Evolutionary conservation across 2,797 vertebrate genomes (phyloP).

Genomic region (Eulemur coronatus): DNA sequence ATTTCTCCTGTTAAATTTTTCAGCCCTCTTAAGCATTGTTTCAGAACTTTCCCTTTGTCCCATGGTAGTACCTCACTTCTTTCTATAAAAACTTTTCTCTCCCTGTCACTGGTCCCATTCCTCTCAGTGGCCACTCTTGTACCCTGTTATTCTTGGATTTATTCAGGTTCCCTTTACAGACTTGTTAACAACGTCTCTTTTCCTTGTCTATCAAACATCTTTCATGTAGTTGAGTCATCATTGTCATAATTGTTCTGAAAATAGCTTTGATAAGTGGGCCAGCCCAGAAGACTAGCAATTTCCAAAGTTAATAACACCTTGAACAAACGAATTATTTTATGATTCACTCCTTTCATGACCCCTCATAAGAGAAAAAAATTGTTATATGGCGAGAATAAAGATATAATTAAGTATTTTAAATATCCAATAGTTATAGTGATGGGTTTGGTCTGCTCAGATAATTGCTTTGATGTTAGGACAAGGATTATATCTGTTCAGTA

Average conservation of each 20-base stretch:
- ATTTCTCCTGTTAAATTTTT: neutral
- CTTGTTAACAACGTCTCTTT: neutral
- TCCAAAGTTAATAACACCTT: conserved; percentile 53
- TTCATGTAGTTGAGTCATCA: neutral
- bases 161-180: neutral
- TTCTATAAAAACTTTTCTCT: neutral
- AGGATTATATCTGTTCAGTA: neutral
- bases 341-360: conserved; percentile 58
- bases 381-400: conserved; percentile 2
- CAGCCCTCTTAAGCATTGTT: neutral
- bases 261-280: conserved; percentile 15
- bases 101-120: neutral
- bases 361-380: conserved; percentile 47
- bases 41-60: neutral
- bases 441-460: conserved; percentile 23
- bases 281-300: conserved; percentile 50
- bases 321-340: conserved; percentile 67
- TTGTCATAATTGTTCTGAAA: conserved; percentile 52
- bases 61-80: neutral
- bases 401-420: conserved; percentile 48
- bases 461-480: conserved; percentile 47
- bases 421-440: neutral
- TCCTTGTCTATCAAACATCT: neutral
- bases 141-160: neutral
- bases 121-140: neutral